Evolutionary conservation across 2,888 invertebrate genomes (phyloP), one percentile per base, ranked within the genome.

Genomic region (Eilema depressum): DNA sequence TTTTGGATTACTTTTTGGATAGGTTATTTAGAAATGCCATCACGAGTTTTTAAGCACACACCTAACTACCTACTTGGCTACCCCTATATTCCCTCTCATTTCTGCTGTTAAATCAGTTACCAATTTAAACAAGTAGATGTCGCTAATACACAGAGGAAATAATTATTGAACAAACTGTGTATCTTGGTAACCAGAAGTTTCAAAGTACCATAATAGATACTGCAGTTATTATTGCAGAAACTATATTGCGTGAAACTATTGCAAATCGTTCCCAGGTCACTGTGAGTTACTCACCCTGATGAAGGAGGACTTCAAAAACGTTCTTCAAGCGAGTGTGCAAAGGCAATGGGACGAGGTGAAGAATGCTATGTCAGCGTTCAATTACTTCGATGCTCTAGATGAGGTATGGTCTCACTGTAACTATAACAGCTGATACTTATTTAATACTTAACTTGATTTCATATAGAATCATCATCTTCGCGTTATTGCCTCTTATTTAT

Each of bases 281-380:
- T 96, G 96, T 78, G 97, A 97, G 88, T 89, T 97, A 62, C 87
- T 97, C 71, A 95, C 94, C 57, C 86, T 97, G 68, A 95, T 96
- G 88, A 96, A 96, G 77, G 95, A 96, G 72, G 96, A 97, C 81
- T 97, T 97, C 83, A 96, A 97, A 77, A 92, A 92, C 88, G 94
- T 97, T 3, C 91, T 97, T 57, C 96, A 96, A 85, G 93, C 91
- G 0, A 94, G 96, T 0, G 94, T 97, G 8, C 93, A 96, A 82
- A 93, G 95, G 69, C 96, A 96, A 81, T 97, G 97, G 97, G 96
- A 96, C 70, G 93, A 96, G 81, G 95, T 97, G 23, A 93, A 93
- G 63, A 89, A 89, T 8, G 96, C 96, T 1, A 95, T 97, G 94
- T 92, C 95, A 4, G 93, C 94, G 62, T 97, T 97, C 76, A 95